Percentiles rank a stretch among this genome's conserved stretches.
These are phyloP conservation scores for Hapalemur alaotrensis DNA, from an alignment of 2,797 vertebrate genomes.

Conservation along the genomic window DNA sequence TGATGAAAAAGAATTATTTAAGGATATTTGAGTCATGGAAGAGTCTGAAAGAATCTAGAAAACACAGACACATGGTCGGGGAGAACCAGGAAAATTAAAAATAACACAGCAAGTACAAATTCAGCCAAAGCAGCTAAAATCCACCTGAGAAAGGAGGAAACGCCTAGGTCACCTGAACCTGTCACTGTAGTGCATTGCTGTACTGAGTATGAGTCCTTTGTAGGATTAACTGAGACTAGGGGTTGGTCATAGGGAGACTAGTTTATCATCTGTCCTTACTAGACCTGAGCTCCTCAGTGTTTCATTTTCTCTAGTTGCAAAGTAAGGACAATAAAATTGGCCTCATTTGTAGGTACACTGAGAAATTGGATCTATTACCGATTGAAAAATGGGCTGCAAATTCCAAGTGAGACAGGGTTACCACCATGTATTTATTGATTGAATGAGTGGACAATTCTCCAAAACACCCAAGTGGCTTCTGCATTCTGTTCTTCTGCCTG, in stretches of 20 bases:
- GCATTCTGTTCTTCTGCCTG: neutral
- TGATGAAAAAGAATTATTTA: conserved; percentile 79
- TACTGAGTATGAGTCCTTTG: neutral
- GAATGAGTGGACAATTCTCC: conserved; percentile 26
- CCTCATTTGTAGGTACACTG: neutral
- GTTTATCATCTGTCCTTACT: neutral
- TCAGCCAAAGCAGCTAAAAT: neutral
- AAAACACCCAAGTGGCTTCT: neutral
- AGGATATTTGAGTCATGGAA: conserved; percentile 58
- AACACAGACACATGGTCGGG: neutral
- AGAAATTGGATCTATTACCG: neutral
- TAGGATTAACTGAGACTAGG: neutral
- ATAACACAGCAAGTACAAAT: conserved; percentile 5
- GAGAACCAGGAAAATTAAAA: conserved; percentile 3
- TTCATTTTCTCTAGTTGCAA: neutral
- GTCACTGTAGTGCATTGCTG: neutral
- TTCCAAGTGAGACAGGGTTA: conserved; percentile 17
- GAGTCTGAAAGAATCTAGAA: conserved; percentile 53
- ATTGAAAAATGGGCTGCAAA: conserved; percentile 15
- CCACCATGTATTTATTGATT: neutral
- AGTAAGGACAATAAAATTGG: neutral
- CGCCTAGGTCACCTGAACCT: no score
- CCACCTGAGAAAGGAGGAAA: neutral
- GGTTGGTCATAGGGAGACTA: neutral
- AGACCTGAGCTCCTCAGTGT: neutral